Percentiles rank a stretch among this genome's conserved stretches.
Conservation (phyloP, 2,888 invertebrate genomes). For the Anthrax anthrax region DNA sequence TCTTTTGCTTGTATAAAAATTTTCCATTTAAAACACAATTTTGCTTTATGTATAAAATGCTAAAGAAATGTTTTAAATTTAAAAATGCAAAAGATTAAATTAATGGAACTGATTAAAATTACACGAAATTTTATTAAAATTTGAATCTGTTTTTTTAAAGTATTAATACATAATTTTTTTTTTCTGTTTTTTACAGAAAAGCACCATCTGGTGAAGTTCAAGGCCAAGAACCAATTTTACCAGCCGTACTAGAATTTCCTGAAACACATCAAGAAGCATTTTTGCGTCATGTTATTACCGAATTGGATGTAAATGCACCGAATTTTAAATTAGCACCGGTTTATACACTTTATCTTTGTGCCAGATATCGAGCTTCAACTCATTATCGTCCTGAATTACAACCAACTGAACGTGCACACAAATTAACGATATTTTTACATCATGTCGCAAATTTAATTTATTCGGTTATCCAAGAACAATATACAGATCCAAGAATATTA, state of each 20-base stretch:
- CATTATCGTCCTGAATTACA: constrained; percentile 86
- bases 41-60: too few relatives aligned
- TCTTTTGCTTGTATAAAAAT: too few relatives aligned
- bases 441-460: constrained; percentile 82
- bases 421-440: constrained; percentile 76
- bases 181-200: neutral
- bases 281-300: constrained; percentile 71
- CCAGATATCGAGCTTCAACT: constrained; percentile 83
- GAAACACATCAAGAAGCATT: constrained; percentile 91
- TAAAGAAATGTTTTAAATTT: too few relatives aligned
- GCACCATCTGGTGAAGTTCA: constrained; percentile 19
- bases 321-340: constrained; percentile 95
- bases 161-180: too few relatives aligned
- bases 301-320: constrained; percentile 75
- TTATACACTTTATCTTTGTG: constrained; percentile 89
- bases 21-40: too few relatives aligned
- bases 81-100: too few relatives aligned
- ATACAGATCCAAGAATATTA: constrained; percentile 70
- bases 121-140: too few relatives aligned
- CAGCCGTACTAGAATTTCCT: constrained; percentile 87
- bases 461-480: constrained; percentile 71
- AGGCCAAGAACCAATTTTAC: constrained; percentile 79
- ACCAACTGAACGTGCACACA: constrained; percentile 82
- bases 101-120: too few relatives aligned
- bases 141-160: too few relatives aligned